Evolutionary conservation across 2,888 invertebrate species (phyloP).

Genomic region (Trissolcus brochymenae): DNA sequence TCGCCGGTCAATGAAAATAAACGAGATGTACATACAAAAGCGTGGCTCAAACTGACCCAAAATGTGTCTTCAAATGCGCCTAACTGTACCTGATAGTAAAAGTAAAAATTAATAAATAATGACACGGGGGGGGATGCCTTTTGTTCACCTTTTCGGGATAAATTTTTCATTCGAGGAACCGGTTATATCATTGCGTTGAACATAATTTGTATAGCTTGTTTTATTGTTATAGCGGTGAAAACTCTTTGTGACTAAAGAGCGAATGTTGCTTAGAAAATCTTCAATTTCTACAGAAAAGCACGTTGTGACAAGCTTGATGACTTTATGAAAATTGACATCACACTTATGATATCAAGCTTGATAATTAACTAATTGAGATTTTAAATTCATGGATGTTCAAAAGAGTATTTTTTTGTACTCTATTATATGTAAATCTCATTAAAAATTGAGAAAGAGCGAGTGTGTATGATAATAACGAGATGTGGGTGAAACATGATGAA

Average conservation of each 20-base stretch:
- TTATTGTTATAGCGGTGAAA: too few species aligned
- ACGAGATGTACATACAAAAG: slow-evolving; percentile 8
- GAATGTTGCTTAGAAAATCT: slow-evolving; percentile 4
- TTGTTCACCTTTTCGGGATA: slow-evolving; percentile 7
- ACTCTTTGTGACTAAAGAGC: neutral
- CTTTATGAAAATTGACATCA: neutral
- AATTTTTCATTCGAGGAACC: slow-evolving; percentile 16
- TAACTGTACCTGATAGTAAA: slow-evolving; percentile 20
- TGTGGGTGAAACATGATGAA: too few species aligned
- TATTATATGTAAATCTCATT: too few species aligned
- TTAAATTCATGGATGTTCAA: too few species aligned
- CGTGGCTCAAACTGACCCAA: slow-evolving; percentile 18
- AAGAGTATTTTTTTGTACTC: too few species aligned
- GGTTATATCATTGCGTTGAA: slow-evolving; percentile 15
- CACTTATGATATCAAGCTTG: too few species aligned
- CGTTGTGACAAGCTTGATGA: neutral
- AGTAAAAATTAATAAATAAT: slow-evolving; percentile 22
- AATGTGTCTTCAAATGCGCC: slow-evolving; percentile 15
- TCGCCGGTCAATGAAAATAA: too few species aligned
- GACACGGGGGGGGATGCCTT: neutral
- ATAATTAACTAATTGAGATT: too few species aligned
- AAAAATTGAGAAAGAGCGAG: too few species aligned
- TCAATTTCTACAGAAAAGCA: neutral
- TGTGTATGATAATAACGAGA: too few species aligned
- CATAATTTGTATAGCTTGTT: slow-evolving; percentile 17